Base-by-base conservation (phyloP, 2,888 invertebrate species). In the Monoplex corrugatus region DNA sequence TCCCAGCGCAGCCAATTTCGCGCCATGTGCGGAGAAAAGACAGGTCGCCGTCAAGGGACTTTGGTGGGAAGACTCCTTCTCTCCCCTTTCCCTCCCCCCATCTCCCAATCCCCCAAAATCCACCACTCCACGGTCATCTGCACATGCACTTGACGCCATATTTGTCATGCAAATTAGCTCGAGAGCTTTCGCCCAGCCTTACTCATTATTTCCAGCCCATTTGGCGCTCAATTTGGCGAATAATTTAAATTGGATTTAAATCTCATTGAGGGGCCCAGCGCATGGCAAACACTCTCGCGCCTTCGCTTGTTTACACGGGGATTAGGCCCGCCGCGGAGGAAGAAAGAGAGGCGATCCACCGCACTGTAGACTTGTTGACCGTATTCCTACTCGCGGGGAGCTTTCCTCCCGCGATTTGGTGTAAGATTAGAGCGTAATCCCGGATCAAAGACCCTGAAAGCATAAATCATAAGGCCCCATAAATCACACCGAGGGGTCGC, bases 221-320 rank as follows among this genome's bases (percentile, higher is more conserved):
- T 88, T 88, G 88, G 88, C 83, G 88, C 88, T 63, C 88, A 83
- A 88, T 88, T 88, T 88, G 43, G 88, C 88, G 88, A 88, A 82
- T 88, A 88, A 88, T 88, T 88, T 88, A 88, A 88, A 88, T 88
- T 88, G 88, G 88, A 83, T 88, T 83, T 88, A 63, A 88, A 88
- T 88, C 88, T 88, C 44, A 88, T 88, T 80, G 82, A 83, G 80
- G 88, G 88, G 83, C 88, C 44, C 63, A 16, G n/a, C 19, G 83
- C 68, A 43, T 35, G 32, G 82, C 83, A 88, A 88, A 83, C 88
- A 88, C 57, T 83, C 63, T 38, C 45, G 40, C 43, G 50, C 57
- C 82, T 35, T 28, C 68, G 28, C 68, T 16, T 88, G 83, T 88
- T 88, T 88, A 80, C 88, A 38, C 83, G 8, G 16, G 88, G 83